A percentile compares a stretch with the other conserved stretches of the same genome.
These are phyloP conservation scores for Andrena praecox DNA, from an alignment of 2,888 invertebrate species.

Conservation along the genomic window DNA sequence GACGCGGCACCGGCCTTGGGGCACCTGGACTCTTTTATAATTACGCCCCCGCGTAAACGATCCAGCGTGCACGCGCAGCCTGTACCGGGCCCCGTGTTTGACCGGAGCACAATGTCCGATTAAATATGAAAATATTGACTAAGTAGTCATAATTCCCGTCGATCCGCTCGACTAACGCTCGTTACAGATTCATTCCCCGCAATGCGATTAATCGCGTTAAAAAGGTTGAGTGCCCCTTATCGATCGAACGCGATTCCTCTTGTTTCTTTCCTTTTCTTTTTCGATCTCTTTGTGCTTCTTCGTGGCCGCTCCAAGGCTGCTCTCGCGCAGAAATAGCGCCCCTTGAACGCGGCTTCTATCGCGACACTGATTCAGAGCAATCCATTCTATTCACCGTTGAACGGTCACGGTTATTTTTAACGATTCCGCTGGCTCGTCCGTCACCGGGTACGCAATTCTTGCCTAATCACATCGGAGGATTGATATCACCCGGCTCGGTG, in stretches of 20 bases:
- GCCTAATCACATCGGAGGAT: neutral
- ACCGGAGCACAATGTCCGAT: slow-evolving; percentile 1
- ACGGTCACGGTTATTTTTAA: slow-evolving; percentile 1
- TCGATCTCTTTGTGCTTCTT: neutral
- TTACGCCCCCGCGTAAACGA: slow-evolving; percentile 25
- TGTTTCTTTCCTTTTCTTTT: neutral
- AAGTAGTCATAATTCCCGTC: neutral
- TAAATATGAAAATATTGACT: slow-evolving; percentile 15
- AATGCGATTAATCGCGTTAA: slow-evolving; percentile 53
- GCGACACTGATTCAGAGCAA: slow-evolving; percentile 16
- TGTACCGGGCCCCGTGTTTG: neutral
- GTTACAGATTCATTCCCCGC: slow-evolving; percentile 43
- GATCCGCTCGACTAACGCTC: neutral
- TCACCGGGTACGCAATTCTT: neutral
- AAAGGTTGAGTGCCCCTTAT: slow-evolving; percentile 46
- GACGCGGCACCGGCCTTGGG: slow-evolving; percentile 46
- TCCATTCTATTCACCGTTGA: slow-evolving; percentile 12
- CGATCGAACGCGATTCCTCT: slow-evolving; percentile 33
- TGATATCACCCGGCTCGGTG: slow-evolving; percentile 8
- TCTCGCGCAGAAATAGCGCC: slow-evolving; percentile 24
- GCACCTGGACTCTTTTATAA: slow-evolving; percentile 40
- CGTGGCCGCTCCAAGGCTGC: slow-evolving; percentile 16
- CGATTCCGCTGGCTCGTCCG: neutral
- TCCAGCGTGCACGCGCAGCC: neutral
- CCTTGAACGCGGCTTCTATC: neutral